Conservation (phyloP, 2,113 vertebrate genomes). For the Colinus virginianus region DNA sequence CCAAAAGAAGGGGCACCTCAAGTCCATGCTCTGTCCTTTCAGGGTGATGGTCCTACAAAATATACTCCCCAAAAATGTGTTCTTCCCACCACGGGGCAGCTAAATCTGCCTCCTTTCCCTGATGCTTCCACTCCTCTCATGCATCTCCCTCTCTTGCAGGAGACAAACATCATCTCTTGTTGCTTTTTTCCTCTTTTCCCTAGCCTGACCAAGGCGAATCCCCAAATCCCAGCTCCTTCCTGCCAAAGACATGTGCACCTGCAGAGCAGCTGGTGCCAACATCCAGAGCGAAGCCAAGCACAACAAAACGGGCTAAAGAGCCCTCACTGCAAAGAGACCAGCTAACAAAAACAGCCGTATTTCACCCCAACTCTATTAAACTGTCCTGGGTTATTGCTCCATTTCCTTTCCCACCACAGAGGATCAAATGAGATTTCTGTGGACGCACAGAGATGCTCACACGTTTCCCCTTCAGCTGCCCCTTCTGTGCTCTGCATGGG, state of each 20-base stretch:
- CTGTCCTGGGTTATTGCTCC: conserved; percentile 63
- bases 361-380: conserved; percentile 73
- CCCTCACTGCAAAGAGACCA: conserved; percentile 65
- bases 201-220: conserved; percentile 31
- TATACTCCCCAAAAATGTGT: not conserved
- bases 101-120: not conserved
- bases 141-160: not conserved
- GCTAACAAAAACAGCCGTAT: conserved; percentile 72
- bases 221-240: conserved; percentile 67
- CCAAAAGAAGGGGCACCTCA: not conserved
- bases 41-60: not conserved
- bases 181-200: not conserved
- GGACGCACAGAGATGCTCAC: conserved; percentile 55
- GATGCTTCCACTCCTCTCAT: not conserved
- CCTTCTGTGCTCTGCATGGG: not conserved
- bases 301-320: conserved; percentile 66
- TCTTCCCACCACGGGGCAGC: not conserved
- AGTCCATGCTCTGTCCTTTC: fast-evolving
- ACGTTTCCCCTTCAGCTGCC: conserved; percentile 47
- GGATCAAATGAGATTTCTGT: conserved; percentile 68
- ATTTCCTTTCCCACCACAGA: conserved; percentile 68
- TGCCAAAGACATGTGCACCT: conserved; percentile 69
- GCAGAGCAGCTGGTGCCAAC: conserved; percentile 70
- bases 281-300: conserved; percentile 65
- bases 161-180: conserved; percentile 6